These are phyloP conservation scores for Eristalis tenax DNA, from an alignment of 2,888 invertebrate species.

Conservation along the genomic window DNA sequence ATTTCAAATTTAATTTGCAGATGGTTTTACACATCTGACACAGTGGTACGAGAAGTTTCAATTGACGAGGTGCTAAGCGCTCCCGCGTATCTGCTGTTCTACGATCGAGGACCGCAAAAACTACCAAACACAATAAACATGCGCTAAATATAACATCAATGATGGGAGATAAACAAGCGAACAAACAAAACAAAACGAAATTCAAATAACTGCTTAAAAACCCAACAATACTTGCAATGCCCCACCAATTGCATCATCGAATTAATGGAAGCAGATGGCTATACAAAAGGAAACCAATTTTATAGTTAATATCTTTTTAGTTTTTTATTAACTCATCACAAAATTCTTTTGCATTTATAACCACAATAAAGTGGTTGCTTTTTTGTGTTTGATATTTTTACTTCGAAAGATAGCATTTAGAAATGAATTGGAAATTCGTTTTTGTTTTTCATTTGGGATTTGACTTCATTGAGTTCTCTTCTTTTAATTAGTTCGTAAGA, in stretches of 20 bases:
- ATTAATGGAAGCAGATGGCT: conserved; percentile 38
- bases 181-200: neutral
- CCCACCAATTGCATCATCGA: conserved; percentile 63
- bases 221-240: conserved; percentile 36
- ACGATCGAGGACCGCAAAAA: conserved; percentile 84
- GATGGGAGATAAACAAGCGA: neutral
- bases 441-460: neutral
- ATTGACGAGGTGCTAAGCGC: conserved; percentile 91
- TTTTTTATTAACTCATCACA: conserved; percentile 20
- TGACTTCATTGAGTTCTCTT: conserved; percentile 21
- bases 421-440: neutral
- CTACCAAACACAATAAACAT: conserved; percentile 68
- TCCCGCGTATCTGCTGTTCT: conserved; percentile 96
- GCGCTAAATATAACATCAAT: conserved; percentile 44
- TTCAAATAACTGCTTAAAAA: conserved; percentile 23
- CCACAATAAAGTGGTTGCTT: neutral
- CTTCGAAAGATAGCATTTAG: conserved; percentile 29
- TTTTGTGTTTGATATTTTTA: neutral
- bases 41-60: conserved; percentile 90
- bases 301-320: conserved; percentile 11
- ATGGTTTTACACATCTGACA: conserved; percentile 95
- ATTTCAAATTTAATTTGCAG: conserved; percentile 78
- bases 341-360: conserved; percentile 22
- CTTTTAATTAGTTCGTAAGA: conserved; percentile 28
- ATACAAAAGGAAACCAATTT: conserved; percentile 39